phyloP scores from a whole-genome alignment of 2,113 vertebrate genomes.

The Coreoperca whiteheadi region DNA sequence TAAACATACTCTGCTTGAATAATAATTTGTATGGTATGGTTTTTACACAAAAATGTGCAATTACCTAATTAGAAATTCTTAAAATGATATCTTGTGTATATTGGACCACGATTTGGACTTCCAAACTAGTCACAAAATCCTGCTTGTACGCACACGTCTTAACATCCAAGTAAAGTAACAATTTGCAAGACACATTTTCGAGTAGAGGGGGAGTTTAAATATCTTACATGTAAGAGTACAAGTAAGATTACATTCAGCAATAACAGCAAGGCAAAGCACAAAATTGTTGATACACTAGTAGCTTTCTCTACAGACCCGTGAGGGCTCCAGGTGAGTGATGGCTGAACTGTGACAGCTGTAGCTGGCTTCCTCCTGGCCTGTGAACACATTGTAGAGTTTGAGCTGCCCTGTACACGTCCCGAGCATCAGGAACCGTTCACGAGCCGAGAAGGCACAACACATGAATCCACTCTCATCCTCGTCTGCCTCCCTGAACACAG shows the following conservation, averaged over 20 bases:
- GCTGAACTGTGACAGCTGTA: constrained; percentile 98
- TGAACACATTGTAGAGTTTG: constrained; percentile 98
- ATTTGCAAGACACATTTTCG: not conserved
- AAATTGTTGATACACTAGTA: not conserved
- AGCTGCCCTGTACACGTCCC: constrained; percentile 97
- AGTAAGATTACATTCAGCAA: not conserved
- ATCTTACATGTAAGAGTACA: not conserved
- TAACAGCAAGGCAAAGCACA: not conserved
- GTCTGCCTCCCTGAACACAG: constrained; percentile 97
- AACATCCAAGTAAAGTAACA: not conserved
- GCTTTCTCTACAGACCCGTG: constrained; percentile 85
- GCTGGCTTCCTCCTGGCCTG: constrained; percentile 97
- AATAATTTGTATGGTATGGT: not conserved
- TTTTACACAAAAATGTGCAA: not conserved
- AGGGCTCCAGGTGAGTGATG: constrained; percentile 97
- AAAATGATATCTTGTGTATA: too few relatives aligned
- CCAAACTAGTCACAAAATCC: not conserved
- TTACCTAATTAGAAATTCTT: too few relatives aligned
- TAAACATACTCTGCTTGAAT: not conserved
- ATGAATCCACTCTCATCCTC: constrained; percentile 98
- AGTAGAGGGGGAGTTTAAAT: not conserved
- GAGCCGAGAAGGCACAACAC: constrained; percentile 97
- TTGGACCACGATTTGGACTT: not conserved
- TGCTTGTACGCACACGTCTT: not conserved
- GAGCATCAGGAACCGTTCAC: constrained; percentile 97